Evolutionary conservation across 1,140 invertebrate species (phyloP).

Genomic region (Aradophagus sp.): DNA sequence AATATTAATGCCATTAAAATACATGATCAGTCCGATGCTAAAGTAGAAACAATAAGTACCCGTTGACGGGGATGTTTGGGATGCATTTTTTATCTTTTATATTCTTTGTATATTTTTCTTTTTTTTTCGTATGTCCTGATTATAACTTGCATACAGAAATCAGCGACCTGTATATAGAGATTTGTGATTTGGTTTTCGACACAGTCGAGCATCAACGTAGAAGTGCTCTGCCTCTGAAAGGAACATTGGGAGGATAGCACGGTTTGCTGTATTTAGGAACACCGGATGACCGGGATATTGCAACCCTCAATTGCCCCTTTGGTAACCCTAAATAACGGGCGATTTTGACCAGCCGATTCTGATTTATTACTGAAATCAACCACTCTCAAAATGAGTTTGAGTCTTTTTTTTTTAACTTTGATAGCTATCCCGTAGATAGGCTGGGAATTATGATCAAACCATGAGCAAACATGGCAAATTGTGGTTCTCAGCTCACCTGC

Average conservation of each 20-base stretch:
- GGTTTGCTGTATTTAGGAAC: conserved; percentile 20
- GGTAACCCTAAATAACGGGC: conserved; percentile 56
- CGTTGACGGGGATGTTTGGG: no score
- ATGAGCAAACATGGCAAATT: conserved; percentile 65
- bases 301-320: conserved; percentile 19
- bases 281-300: conserved; percentile 4
- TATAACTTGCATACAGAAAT: conserved; percentile 16
- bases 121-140: no score
- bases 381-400: conserved; percentile 16
- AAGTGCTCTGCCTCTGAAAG: conserved; percentile 33
- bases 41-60: conserved; percentile 34
- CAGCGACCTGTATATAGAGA: conserved; percentile 23
- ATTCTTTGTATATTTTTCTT: no score
- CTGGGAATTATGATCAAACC: conserved; percentile 64
- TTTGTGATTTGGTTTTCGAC: conserved; percentile 20
- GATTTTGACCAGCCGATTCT: conserved; percentile 17
- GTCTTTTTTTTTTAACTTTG: no score
- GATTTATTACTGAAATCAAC: no score
- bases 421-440: conserved; percentile 39
- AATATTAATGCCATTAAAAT: conserved; percentile 48
- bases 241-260: conserved; percentile 33
- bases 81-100: no score
- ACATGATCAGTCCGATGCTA: conserved; percentile 16
- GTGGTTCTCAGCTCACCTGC: conserved; percentile 66
- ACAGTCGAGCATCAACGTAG: conserved; percentile 10